Evolutionary conservation across 2,888 invertebrate species (phyloP), one percentile per base, ranked within the genome.

Genomic region (Epiblema foenella): DNA sequence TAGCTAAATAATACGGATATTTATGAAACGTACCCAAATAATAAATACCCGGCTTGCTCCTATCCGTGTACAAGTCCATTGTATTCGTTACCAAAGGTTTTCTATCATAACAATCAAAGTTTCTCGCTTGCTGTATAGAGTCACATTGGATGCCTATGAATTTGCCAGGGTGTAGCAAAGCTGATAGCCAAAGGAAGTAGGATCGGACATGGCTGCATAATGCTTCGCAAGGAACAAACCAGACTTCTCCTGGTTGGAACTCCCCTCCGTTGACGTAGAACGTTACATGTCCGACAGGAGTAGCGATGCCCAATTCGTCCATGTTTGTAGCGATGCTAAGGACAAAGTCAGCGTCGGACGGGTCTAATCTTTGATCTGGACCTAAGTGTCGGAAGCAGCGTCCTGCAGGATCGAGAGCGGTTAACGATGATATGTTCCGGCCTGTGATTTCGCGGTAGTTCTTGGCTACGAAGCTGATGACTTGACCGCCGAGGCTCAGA

Each of bases 91-190:
- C 75, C n/a, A 72, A 33, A 1, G 88, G 87, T 0, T 49, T 74
- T 52, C 80, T 82, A 15, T 80, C 81, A 64, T 80, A 88, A 46
- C 88, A 88, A 0, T 80, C 76, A 15, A 74, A 80, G 2, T 81
- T 73, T 49, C 88, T 80, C 0, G 88, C 88, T 69, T 87, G 82
- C 68, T 88, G 85, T 0, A 87, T 81, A 0, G 85, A 82, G 24
- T 82, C 81, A 70, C 88, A 88, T 68, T 85, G 79, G 7, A 88
- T 75, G 0, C 81, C 88, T 33, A 88, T 81, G 42, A 88, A 88
- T 0, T 76, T 75, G 7, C 81, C 72, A 0, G 82, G 87, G 49
- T 87, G 74, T 0, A 82, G 65, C 3, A 88, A 56, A 0, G 86
- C 83, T 1, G 86, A 74, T n/a, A 85, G 29, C 88, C 88, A 88